Percentiles rank a stretch among this genome's conserved stretches.
These are phyloP conservation scores for Tenualosa thibaudeaui DNA, from an alignment of 2,797 vertebrate species.

Conservation along the genomic window DNA sequence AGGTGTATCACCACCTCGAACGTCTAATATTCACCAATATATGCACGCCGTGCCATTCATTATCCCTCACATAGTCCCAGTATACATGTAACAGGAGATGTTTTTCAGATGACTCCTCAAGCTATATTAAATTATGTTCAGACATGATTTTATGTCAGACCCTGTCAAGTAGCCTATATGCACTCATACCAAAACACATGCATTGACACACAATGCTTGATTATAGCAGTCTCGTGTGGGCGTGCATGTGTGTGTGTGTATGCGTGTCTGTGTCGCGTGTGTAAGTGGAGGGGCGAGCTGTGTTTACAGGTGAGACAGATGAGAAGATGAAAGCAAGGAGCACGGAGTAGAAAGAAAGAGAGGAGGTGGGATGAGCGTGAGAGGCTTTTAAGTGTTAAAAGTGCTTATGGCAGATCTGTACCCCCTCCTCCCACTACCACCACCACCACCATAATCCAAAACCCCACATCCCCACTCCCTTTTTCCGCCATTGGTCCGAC, in stretches of 20 bases:
- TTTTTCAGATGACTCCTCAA: neutral
- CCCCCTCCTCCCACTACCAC: neutral
- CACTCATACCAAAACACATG: neutral
- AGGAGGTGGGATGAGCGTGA: neutral
- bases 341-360: neutral
- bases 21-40: too few species aligned
- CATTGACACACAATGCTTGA: neutral
- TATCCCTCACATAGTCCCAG: too few species aligned
- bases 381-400: constrained; percentile 13
- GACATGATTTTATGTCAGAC: neutral
- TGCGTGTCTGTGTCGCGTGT: neutral
- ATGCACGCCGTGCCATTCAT: too few species aligned
- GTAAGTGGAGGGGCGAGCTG: neutral
- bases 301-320: neutral
- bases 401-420: neutral
- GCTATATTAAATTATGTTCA: neutral
- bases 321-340: neutral
- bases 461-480: neutral
- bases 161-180: neutral
- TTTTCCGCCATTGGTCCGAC: neutral
- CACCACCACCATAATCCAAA: neutral
- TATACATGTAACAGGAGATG: neutral
- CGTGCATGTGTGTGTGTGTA: neutral
- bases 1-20: too few species aligned
- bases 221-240: neutral